Base-by-base conservation (phyloP, 2,113 vertebrate genomes). In the Podarcis raffonei region DNA sequence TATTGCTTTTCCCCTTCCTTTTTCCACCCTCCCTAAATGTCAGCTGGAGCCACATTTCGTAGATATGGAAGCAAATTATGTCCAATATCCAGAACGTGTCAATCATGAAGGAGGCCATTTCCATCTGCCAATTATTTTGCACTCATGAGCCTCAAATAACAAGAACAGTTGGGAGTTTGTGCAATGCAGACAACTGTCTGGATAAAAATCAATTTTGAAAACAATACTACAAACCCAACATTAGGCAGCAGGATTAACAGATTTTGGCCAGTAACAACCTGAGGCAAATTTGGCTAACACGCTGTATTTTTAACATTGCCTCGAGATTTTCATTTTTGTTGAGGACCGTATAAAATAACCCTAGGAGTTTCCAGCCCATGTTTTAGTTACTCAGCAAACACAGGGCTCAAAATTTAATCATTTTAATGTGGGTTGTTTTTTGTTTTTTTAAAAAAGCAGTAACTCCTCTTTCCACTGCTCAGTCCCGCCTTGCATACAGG, bases 241-340 rank as follows among this genome's bases (percentile, higher is more conserved):
- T 32, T 53, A 72, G 75, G 42, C 1, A 0, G 23, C 20, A 25
- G 23, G 13, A 2, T 83, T 3, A 32, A 37, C 39, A 88, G 75
- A 71, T 68, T 89, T 1, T 53, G 87, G 85, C 85, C 85, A 86
- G 78, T 87, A 90, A 81, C 77, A 90, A 62, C 0, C 53, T 87
- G 84, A 4, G 72, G 83, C 82, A 48, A 27, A 89, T 87, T 88
- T 81, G 93, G 90, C 88, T 85, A 81, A 94, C 42, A 75, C 11
- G 2, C 18, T 42, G 69, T 6, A 87, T 81, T 90, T 59, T 57
- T 1, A 89, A 71, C 0, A 3, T 71, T 75, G 82, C 87, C 62
- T 80, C 53, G 20, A 42, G 22, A 84, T 93, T 57, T 4, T 27
- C 7, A 78, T 74, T 69, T 53, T 30, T 79, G 69, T 5, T 12